Conservation (phyloP, 2,797 vertebrate genomes). For the Microchirus variegatus region DNA sequence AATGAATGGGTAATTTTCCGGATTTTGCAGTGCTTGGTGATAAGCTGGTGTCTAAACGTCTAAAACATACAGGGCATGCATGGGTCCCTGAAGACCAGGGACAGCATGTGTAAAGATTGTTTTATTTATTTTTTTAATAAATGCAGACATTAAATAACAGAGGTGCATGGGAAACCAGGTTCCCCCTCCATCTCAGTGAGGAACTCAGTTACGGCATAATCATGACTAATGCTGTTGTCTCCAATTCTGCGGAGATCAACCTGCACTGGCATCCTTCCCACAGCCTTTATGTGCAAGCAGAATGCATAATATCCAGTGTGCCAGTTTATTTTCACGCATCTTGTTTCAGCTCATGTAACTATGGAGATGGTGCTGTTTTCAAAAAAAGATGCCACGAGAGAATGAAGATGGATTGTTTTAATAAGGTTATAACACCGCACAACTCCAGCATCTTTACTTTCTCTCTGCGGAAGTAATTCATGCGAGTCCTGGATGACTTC, state of each 20-base stretch:
- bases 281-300: constrained; percentile 53
- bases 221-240: constrained; percentile 60
- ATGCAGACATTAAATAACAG: constrained; percentile 66
- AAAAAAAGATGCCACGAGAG: constrained; percentile 42
- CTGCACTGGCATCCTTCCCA: constrained; percentile 35
- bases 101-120: constrained; percentile 54
- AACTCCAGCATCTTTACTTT: constrained; percentile 57
- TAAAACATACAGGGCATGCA: too few species aligned
- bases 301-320: constrained; percentile 44
- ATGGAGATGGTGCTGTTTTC: constrained; percentile 33
- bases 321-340: constrained; percentile 36
- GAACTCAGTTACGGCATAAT: constrained; percentile 49
- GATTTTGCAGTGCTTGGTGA: too few species aligned
- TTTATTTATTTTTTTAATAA: constrained; percentile 60
- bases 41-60: too few species aligned
- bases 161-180: constrained; percentile 61
- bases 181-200: constrained; percentile 49
- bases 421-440: constrained; percentile 55
- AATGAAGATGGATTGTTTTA: constrained; percentile 67
- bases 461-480: constrained; percentile 54
- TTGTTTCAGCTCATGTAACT: constrained; percentile 26
- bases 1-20: too few species aligned
- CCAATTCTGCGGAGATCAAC: constrained; percentile 43
- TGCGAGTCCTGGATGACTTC: constrained; percentile 30
- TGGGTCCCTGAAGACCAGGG: too few species aligned